These are phyloP conservation scores for Netelia melanura DNA, from an alignment of 2,888 invertebrate species.

Conservation along the genomic window DNA sequence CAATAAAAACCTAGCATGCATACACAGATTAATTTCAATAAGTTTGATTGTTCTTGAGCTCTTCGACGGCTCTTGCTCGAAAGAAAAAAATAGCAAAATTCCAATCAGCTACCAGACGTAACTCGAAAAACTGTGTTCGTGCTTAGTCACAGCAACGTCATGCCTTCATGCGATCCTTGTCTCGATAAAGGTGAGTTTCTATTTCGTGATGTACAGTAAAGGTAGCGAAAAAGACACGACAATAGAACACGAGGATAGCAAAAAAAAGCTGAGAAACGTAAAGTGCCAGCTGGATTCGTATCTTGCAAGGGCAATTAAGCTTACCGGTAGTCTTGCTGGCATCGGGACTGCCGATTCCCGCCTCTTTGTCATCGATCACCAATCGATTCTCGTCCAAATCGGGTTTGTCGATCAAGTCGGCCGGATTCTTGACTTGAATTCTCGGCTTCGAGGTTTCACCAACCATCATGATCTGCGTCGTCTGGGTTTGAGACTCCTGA, in stretches of 20 bases:
- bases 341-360: constrained; percentile 79
- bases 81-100: neutral
- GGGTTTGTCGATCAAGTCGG: constrained; percentile 82
- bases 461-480: constrained; percentile 27
- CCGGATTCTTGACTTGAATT: constrained; percentile 83
- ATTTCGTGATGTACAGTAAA: constrained; percentile 60
- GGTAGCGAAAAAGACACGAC: constrained; percentile 30
- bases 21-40: neutral
- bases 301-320: constrained; percentile 69
- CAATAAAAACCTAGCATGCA: neutral
- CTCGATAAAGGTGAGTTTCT: constrained; percentile 20
- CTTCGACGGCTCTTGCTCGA: neutral
- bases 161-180: constrained; percentile 59
- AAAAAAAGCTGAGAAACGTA: constrained; percentile 60
- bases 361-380: constrained; percentile 80
- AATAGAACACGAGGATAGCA: constrained; percentile 29
- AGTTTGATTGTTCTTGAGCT: neutral
- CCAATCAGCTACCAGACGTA: neutral
- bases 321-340: constrained; percentile 82
- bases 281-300: constrained; percentile 71
- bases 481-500: constrained; percentile 74
- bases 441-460: constrained; percentile 79
- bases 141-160: constrained; percentile 23
- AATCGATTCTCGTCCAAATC: constrained; percentile 75
- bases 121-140: neutral